phyloP scores from a whole-genome alignment of 2,888 invertebrate genomes.

The Drosophila recens region DNA sequence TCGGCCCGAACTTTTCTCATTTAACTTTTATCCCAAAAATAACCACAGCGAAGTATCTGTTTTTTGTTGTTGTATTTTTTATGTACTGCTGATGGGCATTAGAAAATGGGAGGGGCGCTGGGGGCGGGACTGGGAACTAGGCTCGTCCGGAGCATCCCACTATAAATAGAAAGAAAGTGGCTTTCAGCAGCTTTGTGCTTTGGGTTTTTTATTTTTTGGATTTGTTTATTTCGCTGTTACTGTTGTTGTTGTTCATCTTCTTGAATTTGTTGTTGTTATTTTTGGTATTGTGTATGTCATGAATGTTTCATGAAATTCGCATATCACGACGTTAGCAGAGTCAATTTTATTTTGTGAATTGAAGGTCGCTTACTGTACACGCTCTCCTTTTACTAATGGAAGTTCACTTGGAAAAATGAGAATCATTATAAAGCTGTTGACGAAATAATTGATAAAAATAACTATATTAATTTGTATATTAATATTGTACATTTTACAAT shows the following conservation, averaged over 20 bases:
- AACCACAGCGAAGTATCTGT: conserved; percentile 39
- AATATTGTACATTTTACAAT: neutral
- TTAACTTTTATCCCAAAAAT: conserved; percentile 68
- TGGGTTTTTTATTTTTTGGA: conserved; percentile 23
- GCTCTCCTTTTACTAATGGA: neutral
- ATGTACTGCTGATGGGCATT: conserved; percentile 70
- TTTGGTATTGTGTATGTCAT: conserved; percentile 41
- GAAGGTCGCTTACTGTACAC: neutral
- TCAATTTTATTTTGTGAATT: neutral
- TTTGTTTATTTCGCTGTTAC: conserved; percentile 51
- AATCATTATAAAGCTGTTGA: neutral
- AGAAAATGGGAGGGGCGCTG: conserved; percentile 11
- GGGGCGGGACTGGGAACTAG: neutral
- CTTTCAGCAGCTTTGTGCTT: conserved; percentile 28
- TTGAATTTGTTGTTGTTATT: conserved; percentile 34
- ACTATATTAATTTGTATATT: neutral
- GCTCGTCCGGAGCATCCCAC: conserved; percentile 30
- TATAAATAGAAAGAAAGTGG: conserved; percentile 42
- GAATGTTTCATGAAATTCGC: conserved; percentile 67
- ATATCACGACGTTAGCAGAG: conserved; percentile 25
- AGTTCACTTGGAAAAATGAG: neutral
- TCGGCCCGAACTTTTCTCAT: conserved; percentile 71
- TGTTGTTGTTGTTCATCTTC: conserved; percentile 11
- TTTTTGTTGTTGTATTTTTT: conserved; percentile 44
- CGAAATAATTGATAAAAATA: neutral